phyloP scores from a whole-genome alignment of 2,113 vertebrate species.

The Collichthys lucidus region DNA sequence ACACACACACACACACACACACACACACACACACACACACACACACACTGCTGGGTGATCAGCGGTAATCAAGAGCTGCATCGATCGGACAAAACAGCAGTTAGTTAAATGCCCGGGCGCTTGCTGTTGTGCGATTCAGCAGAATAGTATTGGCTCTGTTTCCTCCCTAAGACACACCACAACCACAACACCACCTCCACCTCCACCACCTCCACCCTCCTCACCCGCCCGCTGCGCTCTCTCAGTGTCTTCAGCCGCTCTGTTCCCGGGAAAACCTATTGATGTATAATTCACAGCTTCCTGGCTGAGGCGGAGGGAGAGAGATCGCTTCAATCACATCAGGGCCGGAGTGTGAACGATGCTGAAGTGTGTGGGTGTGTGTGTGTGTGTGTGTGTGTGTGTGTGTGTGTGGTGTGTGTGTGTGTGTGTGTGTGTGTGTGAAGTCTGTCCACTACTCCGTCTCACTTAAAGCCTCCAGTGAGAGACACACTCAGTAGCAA shows the following conservation, averaged over 20 bases:
- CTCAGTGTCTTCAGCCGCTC: constrained; percentile 43
- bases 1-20: not conserved
- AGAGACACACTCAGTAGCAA: constrained; percentile 1
- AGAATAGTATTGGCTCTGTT: constrained; percentile 42
- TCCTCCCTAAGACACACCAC: not conserved
- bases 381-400: not conserved
- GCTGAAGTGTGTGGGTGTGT: constrained; percentile 1
- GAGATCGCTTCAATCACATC: constrained; percentile 71
- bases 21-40: not conserved
- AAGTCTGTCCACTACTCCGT: constrained; percentile 24
- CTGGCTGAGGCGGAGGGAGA: constrained; percentile 61
- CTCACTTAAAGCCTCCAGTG: constrained; percentile 33
- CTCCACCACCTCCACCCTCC: not conserved
- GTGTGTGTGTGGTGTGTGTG: too few species aligned
- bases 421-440: not conserved
- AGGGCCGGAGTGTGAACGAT: constrained; percentile 56
- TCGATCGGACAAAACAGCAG: constrained; percentile 64
- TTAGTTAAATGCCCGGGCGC: constrained; percentile 47
- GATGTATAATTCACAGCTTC: constrained; percentile 77
- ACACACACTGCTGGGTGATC: constrained; percentile 49
- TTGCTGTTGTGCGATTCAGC: constrained; percentile 57
- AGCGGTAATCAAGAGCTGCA: constrained; percentile 47
- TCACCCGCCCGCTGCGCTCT: not conserved
- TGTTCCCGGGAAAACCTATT: constrained; percentile 63
- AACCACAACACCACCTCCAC: not conserved